phyloP scores from a whole-genome alignment of 2,888 invertebrate species.

The Augiades crinisus region DNA sequence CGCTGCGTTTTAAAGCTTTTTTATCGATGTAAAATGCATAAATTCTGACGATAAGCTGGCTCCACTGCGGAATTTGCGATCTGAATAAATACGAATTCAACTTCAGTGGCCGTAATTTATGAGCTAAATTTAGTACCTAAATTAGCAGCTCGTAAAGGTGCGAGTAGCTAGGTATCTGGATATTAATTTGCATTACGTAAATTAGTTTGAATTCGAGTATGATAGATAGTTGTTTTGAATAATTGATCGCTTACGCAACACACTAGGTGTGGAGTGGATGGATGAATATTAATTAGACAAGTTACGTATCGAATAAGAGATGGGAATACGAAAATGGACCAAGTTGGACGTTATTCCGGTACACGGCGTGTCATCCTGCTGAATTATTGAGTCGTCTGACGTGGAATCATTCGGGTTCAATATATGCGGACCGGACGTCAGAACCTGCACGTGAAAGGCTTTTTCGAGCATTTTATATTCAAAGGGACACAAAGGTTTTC shows the following conservation, averaged over 20 bases:
- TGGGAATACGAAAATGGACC: not conserved
- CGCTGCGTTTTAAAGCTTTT: conserved; percentile 40
- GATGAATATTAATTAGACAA: conserved; percentile 3
- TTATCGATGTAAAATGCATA: conserved; percentile 57
- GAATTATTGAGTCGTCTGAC: conserved; percentile 55
- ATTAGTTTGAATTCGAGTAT: not conserved
- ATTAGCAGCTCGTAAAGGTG: conserved; percentile 8
- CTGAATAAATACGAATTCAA: conserved; percentile 36
- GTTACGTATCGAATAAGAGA: conserved; percentile 12
- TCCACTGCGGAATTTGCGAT: conserved; percentile 42
- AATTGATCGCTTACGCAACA: not conserved
- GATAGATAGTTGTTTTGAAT: not conserved
- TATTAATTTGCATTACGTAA: not conserved
- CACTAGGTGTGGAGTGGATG: not conserved
- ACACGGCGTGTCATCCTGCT: conserved; percentile 42
- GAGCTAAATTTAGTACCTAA: conserved; percentile 15
- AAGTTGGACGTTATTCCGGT: conserved; percentile 12
- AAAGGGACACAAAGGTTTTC: conserved; percentile 33
- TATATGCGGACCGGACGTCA: conserved; percentile 41
- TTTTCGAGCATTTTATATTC: conserved; percentile 42
- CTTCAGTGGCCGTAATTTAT: conserved; percentile 16
- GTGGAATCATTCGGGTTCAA: conserved; percentile 51
- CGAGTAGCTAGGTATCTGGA: conserved; percentile 1
- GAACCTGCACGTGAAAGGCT: conserved; percentile 42
- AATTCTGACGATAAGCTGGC: conserved; percentile 55